A percentile compares a stretch with the other conserved stretches of the same genome.
These are phyloP conservation scores for Chrysotoxum bicinctum DNA, from an alignment of 2,888 invertebrate species.

Conservation along the genomic window DNA sequence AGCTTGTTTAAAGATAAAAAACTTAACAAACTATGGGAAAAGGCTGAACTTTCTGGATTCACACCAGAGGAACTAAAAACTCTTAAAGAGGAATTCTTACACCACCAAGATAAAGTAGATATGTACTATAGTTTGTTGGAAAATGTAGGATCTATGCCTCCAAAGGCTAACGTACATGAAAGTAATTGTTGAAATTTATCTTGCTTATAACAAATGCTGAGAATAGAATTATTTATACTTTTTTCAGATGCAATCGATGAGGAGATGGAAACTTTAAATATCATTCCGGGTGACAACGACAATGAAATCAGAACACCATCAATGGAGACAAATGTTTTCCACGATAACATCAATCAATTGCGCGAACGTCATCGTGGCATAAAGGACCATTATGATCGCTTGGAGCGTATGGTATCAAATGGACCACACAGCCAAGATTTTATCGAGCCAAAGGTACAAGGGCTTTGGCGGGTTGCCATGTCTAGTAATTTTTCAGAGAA, in stretches of 20 bases:
- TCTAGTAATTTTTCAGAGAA: conserved; percentile 90
- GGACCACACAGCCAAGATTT: conserved; percentile 93
- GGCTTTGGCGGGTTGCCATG: conserved; percentile 92
- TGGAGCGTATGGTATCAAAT: conserved; percentile 88
- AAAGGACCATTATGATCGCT: conserved; percentile 89
- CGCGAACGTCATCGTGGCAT: conserved; percentile 89
- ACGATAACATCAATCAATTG: conserved; percentile 86
- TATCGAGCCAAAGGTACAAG: conserved; percentile 94
- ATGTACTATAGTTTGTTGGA: conserved; percentile 91
- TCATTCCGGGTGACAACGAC: conserved; percentile 85
- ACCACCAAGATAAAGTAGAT: conserved; percentile 96
- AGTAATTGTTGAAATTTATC: conserved; percentile 82
- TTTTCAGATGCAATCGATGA: conserved; percentile 88
- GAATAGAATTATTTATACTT: neutral
- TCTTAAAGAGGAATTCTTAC: conserved; percentile 93
- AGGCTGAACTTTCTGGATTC: conserved; percentile 94
- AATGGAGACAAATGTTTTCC: conserved; percentile 83
- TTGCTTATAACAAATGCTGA: neutral
- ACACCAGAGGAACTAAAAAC: conserved; percentile 90
- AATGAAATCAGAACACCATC: conserved; percentile 82
- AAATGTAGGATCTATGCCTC: conserved; percentile 84
- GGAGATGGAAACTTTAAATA: conserved; percentile 88
- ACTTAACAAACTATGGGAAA: conserved; percentile 93
- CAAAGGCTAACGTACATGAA: conserved; percentile 83
- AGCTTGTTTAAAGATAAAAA: conserved; percentile 94